Evolutionary conservation across 2,797 vertebrate genomes (phyloP).

Genomic region (Trachops cirrhosus): DNA sequence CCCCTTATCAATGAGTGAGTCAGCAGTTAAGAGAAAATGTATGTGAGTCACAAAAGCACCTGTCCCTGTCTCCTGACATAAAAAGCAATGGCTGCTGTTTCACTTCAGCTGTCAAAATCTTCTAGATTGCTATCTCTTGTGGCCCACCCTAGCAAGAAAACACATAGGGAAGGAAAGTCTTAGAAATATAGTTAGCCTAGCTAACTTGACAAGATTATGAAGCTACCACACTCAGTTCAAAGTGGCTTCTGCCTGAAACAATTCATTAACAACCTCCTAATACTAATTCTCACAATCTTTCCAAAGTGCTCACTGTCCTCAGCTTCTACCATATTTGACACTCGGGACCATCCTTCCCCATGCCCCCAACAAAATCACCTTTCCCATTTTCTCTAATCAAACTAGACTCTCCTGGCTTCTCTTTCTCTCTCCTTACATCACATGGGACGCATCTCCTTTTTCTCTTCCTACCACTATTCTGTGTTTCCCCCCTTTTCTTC

Average conservation of each 20-base stretch:
- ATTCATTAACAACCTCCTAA: neutral
- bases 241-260: neutral
- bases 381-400: neutral
- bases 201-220: neutral
- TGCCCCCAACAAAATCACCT: neutral
- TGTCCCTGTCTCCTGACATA: neutral
- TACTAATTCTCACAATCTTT: neutral
- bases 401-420: neutral
- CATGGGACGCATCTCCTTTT: neutral
- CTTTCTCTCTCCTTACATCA: neutral
- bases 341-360: neutral
- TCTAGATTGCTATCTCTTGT: neutral
- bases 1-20: neutral
- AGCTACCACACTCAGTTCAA: neutral
- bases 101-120: neutral
- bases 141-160: neutral
- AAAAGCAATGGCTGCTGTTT: neutral
- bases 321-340: neutral
- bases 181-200: neutral
- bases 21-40: neutral
- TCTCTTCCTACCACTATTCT: neutral
- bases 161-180: neutral
- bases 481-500: neutral
- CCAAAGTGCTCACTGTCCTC: neutral
- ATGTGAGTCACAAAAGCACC: neutral